Percentiles rank a stretch among this genome's conserved stretches.
These are phyloP conservation scores for Brachypalpus laphriformis DNA, from an alignment of 2,888 invertebrate genomes.

Conservation along the genomic window DNA sequence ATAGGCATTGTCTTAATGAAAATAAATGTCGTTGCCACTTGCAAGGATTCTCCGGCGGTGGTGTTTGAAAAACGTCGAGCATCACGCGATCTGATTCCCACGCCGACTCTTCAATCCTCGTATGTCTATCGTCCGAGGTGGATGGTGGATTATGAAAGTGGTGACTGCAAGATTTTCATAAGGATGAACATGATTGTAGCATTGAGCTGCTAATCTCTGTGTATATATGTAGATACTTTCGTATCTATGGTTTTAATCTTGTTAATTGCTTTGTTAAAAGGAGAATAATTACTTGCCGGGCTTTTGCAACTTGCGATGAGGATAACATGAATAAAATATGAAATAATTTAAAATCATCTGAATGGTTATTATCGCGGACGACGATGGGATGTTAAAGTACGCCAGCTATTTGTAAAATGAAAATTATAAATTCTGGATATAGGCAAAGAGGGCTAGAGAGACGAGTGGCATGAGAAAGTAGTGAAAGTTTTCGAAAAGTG, in stretches of 20 bases:
- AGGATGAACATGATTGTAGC: slow-evolving; percentile 49
- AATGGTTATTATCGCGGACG: slow-evolving; percentile 11
- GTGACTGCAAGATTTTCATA: slow-evolving; percentile 33
- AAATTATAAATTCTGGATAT: slow-evolving; percentile 7
- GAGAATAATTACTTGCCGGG: slow-evolving; percentile 60
- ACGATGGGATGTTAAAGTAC: neutral
- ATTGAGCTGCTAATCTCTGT: slow-evolving; percentile 50
- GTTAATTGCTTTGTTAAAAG: slow-evolving; percentile 66
- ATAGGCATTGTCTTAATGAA: slow-evolving; percentile 59
- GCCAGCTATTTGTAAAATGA: slow-evolving; percentile 5
- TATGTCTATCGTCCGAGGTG: slow-evolving; percentile 39
- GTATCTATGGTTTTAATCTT: slow-evolving; percentile 53
- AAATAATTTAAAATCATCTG: slow-evolving; percentile 22
- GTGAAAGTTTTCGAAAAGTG: neutral
- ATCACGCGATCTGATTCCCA: neutral
- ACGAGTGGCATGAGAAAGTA: neutral
- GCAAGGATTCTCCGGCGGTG: slow-evolving; percentile 44
- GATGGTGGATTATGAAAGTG: slow-evolving; percentile 27
- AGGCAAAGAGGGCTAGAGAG: no score
- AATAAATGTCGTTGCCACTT: slow-evolving; percentile 66
- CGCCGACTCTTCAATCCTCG: slow-evolving; percentile 14
- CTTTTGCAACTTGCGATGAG: slow-evolving; percentile 15
- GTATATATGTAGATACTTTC: slow-evolving; percentile 22
- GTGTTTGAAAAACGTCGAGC: neutral
- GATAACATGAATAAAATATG: slow-evolving; percentile 11